phyloP scores from a whole-genome alignment of 2,888 invertebrate genomes.

The Drosophila mettleri region DNA sequence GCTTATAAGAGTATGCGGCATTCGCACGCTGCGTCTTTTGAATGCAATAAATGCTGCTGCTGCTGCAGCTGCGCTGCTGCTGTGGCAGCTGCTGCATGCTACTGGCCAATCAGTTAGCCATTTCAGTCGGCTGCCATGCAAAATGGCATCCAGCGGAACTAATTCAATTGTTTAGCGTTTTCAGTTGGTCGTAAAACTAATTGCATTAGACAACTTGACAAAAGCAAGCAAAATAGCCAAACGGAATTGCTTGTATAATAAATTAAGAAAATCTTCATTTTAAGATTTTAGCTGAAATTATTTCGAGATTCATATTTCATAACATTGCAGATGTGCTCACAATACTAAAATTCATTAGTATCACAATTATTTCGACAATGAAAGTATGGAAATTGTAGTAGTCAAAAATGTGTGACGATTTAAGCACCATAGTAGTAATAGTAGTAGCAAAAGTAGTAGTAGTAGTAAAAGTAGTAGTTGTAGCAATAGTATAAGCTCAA shows the following conservation, averaged over 20 bases:
- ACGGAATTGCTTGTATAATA: background rate
- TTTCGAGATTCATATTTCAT: background rate
- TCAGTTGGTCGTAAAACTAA: constrained; percentile 26
- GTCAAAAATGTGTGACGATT: no score
- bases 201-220: constrained; percentile 27
- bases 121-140: constrained; percentile 37
- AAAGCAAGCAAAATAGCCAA: background rate
- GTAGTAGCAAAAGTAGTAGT: background rate
- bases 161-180: constrained; percentile 42
- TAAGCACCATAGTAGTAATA: no score
- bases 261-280: background rate
- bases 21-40: constrained; percentile 30
- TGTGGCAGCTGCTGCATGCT: constrained; percentile 49
- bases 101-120: constrained; percentile 42
- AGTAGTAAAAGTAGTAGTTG: background rate
- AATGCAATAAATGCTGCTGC: constrained; percentile 44
- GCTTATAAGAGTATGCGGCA: constrained; percentile 8
- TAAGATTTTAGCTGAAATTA: background rate
- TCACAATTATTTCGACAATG: no score
- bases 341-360: background rate
- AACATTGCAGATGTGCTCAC: background rate
- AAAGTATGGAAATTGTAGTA: no score
- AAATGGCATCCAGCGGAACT: constrained; percentile 42
- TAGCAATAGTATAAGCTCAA: background rate
- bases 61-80: background rate